Base-by-base conservation (phyloP, 2,797 vertebrate genomes). In the Sphenodon punctatus region DNA sequence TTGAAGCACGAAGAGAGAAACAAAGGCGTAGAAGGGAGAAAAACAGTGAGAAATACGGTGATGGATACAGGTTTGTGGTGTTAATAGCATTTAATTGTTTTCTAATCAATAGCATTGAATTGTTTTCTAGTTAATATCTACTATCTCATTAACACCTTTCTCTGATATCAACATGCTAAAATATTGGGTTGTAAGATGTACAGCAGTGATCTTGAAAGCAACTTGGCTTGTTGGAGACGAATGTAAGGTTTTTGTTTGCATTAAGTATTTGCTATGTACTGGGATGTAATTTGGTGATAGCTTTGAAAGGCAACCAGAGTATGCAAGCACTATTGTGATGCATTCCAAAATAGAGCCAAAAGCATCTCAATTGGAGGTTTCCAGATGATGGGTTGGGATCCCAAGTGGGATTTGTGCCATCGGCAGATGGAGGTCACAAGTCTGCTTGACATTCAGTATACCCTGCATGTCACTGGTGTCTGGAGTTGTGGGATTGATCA, bases 21-120 rank as follows among this genome's bases (percentile, higher is more conserved):
- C 96, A 97, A 68, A 96, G 96, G 51, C 96, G 97, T n/a, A 96
- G 96, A 88, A 94, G 97, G 80, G 97, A 97, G 66, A 97, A 97
- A 82, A 97, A 97, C 88, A 97, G 95, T 87, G 97, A 97, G 89
- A 97, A 97, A 83, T 97, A 97, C 0, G 97, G 97, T 59, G 97
- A 97, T 86, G 97, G 96, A 86, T 97, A 97, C 95, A 96, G 96
- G 96, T 97, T 90, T 84, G 94, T 94, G 36, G 39, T 87, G 2
- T 20, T 78, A 84, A 20, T 85, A 45, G 45, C 59, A n/a, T 67
- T 16, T 49, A 11, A 66, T 5, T 41, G 5, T 63, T 63, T 74
- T 36, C 51, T n/a, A n/a, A n/a, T n/a, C n/a, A n/a, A n/a, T n/a
- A n/a, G n/a, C n/a, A n/a, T n/a, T n/a, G n/a, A n/a, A n/a, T n/a